phyloP scores from a whole-genome alignment of 2,113 vertebrate genomes.

The Chauna torquata region DNA sequence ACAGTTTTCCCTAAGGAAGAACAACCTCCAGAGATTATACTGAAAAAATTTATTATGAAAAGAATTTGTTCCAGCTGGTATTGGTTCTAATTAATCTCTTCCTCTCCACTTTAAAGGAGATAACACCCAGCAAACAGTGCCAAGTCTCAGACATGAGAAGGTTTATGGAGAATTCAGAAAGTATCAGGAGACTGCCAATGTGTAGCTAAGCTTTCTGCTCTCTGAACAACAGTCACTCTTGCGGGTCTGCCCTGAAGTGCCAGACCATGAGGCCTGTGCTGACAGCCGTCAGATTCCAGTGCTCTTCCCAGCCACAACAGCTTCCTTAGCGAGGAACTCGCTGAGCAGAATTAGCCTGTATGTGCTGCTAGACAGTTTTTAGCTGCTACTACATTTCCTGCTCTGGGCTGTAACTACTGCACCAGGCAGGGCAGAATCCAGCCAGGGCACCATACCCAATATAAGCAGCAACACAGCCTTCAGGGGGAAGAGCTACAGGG shows the following conservation, averaged over 20 bases:
- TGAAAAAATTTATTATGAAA: neutral
- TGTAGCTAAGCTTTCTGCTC: neutral
- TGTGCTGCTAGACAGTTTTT: neutral
- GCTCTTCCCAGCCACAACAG: neutral
- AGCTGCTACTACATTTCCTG: neutral
- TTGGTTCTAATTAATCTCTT: neutral
- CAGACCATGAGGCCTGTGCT: neutral
- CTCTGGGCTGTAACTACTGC: neutral
- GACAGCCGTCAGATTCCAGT: accelerated
- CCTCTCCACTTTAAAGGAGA: neutral
- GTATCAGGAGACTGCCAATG: neutral
- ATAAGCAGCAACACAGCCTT: neutral
- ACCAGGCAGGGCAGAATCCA: neutral
- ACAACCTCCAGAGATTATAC: neutral
- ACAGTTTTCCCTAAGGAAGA: neutral
- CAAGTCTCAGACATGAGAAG: neutral
- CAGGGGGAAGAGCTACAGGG: neutral
- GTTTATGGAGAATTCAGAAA: neutral
- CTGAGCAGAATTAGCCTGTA: neutral
- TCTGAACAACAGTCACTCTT: neutral
- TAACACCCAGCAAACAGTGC: neutral
- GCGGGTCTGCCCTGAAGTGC: neutral
- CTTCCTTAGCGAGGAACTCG: neutral
- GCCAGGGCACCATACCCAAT: neutral
- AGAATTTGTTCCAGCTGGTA: neutral